Evolutionary conservation across 2,888 invertebrate genomes (phyloP), one percentile per base, ranked within the genome.

Genomic region (Lottia scabra): DNA sequence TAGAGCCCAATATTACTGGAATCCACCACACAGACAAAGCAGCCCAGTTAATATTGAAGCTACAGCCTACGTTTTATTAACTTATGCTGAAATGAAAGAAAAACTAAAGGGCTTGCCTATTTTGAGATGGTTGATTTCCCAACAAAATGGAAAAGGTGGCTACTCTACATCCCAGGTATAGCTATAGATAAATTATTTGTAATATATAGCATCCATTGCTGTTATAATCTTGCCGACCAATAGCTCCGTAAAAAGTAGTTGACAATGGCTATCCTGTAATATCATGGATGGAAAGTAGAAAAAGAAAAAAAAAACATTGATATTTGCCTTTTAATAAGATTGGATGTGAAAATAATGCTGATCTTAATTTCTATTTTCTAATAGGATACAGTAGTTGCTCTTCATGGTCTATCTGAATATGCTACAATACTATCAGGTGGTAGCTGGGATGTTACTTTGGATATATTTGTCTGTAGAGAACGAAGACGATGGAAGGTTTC

Each of bases 311-410:
- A n/a, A n/a, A n/a, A n/a, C n/a, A n/a, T n/a, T n/a, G n/a, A n/a
- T n/a, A n/a, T n/a, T n/a, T n/a, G n/a, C n/a, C n/a, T n/a, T n/a
- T n/a, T n/a, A n/a, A n/a, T n/a, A n/a, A n/a, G n/a, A 30, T 30
- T 30, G 30, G 30, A 30, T n/a, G 30, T 30, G 30, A 4, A 30
- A 30, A 30, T 30, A 5, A n/a, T n/a, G n/a, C n/a, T n/a, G n/a
- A n/a, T n/a, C 30, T 30, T 6, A 6, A 48, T 56, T 56, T 56
- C n/a, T 16, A 13, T 23, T 15, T 27, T 26, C 19, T 77, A 76
- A 16, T 71, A 86, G 86, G 90, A 90, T 75, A 90, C 90, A 2
- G 89, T 90, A 13, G 74, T 90, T 44, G 90, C 87, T 6, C 83
- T 90, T 38, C 87, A 89, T 78, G 87, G 90, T n/a, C 78, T 90